Evolutionary conservation across 2,113 vertebrate genomes (phyloP), one percentile per base, ranked within the genome.

Genomic region (Lophura nycthemera): DNA sequence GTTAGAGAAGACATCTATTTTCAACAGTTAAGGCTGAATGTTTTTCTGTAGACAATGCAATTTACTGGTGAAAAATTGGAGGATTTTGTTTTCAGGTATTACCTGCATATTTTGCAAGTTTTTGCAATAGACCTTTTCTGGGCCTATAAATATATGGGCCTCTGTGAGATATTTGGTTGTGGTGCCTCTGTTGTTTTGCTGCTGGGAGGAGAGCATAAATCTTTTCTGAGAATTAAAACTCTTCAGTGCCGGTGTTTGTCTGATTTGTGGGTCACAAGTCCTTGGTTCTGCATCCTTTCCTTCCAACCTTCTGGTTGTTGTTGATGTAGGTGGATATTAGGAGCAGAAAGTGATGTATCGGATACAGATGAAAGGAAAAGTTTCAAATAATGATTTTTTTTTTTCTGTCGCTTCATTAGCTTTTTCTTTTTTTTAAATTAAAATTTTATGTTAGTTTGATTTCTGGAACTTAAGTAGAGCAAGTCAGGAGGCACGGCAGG

Each of bases 371-470:
- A 82, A 86, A 83, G 67, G 45, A 65, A 65, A 36, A 40, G 4
- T 74, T 85, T 69, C 50, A 56, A 80, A 70, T 85, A 48, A 74
- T 6, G 21, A 42, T 29, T 17, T 75, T 16, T 67, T 72, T 72
- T 24, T 67, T 17, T 24, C 61, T 82, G 54, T 66, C 42, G 54
- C 25, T 78, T 27, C 1, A 0, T 36, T 67, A 45, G 30, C 17
- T 76, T 72, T 92, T 79, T 63, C 83, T 71, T 91, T 84, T 32
- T 12, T 52, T 52, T 52, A 82, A 75, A 82, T 82, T 27, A 82
- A 85, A 43, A 57, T 81, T 83, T 91, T 50, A 66, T 61, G n/a
- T 83, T 70, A 16, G 38, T 89, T 95, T 95, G 76, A 70, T 83
- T 95, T 92, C 48, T 89, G 79, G 34, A 83, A 67, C 84, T 89